Conservation (phyloP, 2,888 invertebrate species). For the Gandaritis pyraliata region DNA sequence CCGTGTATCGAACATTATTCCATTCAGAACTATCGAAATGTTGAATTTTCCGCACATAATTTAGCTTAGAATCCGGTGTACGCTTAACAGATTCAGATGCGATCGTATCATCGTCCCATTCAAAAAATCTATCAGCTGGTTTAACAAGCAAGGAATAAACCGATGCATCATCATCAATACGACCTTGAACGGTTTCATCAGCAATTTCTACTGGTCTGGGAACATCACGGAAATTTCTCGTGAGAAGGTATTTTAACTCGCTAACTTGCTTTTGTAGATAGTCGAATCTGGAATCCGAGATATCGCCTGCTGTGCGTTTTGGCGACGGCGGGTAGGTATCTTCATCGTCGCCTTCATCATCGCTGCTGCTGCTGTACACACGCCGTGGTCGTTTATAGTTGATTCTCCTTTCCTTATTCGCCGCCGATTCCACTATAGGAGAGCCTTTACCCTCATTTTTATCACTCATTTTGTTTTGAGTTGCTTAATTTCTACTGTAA, state of each 20-base stretch:
- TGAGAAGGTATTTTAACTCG: neutral
- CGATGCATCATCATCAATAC: neutral
- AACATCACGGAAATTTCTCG: neutral
- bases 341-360: neutral
- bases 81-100: slow-evolving; percentile 4
- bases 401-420: neutral
- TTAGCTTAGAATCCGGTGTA: slow-evolving; percentile 1
- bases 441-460: neutral
- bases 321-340: neutral
- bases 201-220: neutral
- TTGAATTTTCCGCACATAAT: slow-evolving; percentile 2
- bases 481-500: slow-evolving; percentile 1
- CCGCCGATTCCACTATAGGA: neutral
- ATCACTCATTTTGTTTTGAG: slow-evolving; percentile 4
- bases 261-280: slow-evolving; percentile 6
- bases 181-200: neutral
- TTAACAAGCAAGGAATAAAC: neutral
- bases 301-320: neutral
- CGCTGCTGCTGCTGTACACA: slow-evolving; percentile 1
- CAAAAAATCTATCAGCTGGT: neutral
- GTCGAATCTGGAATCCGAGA: neutral
- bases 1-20: slow-evolving; percentile 5
- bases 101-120: slow-evolving; percentile 2
- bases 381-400: slow-evolving; percentile 5
- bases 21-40: slow-evolving; percentile 6